A percentile compares a stretch with the other conserved stretches of the same genome.
Evolutionary conservation across 2,797 vertebrate genomes (phyloP).

Genomic region (Nasua narica): DNA sequence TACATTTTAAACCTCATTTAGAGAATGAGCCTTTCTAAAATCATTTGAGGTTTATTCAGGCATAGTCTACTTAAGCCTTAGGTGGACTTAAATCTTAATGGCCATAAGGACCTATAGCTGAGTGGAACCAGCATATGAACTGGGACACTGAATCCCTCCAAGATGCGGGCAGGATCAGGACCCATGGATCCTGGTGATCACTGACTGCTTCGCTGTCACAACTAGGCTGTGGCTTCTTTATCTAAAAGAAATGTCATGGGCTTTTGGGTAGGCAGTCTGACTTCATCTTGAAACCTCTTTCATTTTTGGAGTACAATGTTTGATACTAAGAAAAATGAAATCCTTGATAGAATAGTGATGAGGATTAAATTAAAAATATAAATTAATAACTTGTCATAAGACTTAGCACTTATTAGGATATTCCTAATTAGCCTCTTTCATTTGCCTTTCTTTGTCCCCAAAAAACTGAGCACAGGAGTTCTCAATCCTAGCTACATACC

Average conservation of each 20-base stretch:
- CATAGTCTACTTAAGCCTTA: not conserved
- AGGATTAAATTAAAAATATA: conserved; percentile 1
- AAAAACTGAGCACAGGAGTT: not conserved
- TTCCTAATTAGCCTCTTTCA: not conserved
- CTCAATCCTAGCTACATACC: not conserved
- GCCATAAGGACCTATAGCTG: not conserved
- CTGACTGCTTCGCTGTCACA: not conserved
- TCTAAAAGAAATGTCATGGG: not conserved
- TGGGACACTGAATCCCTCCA: not conserved
- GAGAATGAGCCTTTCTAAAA: not conserved
- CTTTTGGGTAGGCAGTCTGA: not conserved
- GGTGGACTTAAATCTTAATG: not conserved
- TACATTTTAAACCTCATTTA: not conserved
- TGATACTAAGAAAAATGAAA: not conserved
- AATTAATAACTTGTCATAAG: not conserved
- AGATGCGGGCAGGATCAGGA: not conserved
- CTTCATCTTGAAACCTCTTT: not conserved
- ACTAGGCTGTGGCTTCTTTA: not conserved
- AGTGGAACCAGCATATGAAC: not conserved
- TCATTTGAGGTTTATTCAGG: not conserved
- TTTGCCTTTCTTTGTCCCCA: not conserved
- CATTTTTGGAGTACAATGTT: not conserved
- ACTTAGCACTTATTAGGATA: not conserved
- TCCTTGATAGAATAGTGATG: not conserved
- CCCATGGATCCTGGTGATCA: not conserved